Base-by-base conservation (phyloP, 2,113 vertebrate species). In the Lagopus muta region DNA sequence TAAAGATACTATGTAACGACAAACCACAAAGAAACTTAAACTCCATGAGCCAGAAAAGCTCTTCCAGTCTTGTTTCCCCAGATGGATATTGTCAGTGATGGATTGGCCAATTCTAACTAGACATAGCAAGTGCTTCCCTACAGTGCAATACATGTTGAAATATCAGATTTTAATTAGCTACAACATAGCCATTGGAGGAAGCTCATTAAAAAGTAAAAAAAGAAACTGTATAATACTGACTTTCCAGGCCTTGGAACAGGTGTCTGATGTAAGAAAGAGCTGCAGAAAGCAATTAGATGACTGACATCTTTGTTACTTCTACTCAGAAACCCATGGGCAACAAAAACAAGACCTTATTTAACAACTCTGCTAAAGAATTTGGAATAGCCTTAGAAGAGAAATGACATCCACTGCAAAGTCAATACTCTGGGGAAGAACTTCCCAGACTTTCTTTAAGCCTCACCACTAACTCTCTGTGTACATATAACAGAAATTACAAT, bases 211-310 rank as follows among this genome's bases (percentile, higher is more conserved):
- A 84, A 79, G 7, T 6, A 11, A 16, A 40, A 40, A 22, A 34
- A 54, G 8, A 21, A 78, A 25, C 19, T 71, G 43, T 11, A 1
- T 10, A 86, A 43, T 32, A 25, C 0, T 6, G 2, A 11, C 32
- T 89, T 83, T 40, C 45, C n/a, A 89, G 87, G 67, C 40, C n/a
- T 73, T 32, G 18, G 52, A 89, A 71, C 25, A 52, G 45, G 28
- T 3, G 55, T 10, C 17, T 78, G 67, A 30, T 20, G 27, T 66
- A 54, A 43, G 42, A 43, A 43, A 15, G 6, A 43, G 54, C 6
- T 66, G 27, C 18, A 82, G 45, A 77, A 74, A 45, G 48, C 48
- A 50, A 20, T 47, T 47, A 47, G 32, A 61, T 4, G 6, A 86
- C 17, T 22, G 36, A 61, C 14, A 85, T 10, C 6, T 36, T 11